Evolutionary conservation across 2,797 vertebrate species (phyloP).

Genomic region (Mallotus villosus): DNA sequence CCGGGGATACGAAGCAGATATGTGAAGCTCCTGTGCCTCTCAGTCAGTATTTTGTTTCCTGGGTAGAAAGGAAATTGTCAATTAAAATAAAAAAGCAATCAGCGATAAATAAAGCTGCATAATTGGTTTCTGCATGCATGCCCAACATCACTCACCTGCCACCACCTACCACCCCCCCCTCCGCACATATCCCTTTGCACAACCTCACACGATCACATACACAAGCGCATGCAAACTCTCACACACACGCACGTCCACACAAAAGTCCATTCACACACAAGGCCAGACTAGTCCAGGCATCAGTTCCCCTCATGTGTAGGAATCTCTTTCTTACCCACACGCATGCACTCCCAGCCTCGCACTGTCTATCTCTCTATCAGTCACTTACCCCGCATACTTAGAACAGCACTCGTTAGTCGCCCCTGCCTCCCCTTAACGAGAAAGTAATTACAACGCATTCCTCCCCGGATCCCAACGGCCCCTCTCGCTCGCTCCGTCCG

Average conservation of each 20-base stretch:
- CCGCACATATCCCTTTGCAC: constrained; percentile 23
- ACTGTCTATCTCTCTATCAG: constrained; percentile 53
- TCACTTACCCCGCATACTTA: constrained; percentile 73
- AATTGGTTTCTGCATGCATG: constrained; percentile 33
- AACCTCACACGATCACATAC: constrained; percentile 48
- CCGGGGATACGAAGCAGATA: constrained; percentile 13
- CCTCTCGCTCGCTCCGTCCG: constrained; percentile 58
- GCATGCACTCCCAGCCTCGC: constrained; percentile 40
- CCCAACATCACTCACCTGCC: constrained; percentile 26
- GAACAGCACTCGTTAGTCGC: constrained; percentile 70
- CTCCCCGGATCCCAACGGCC: constrained; percentile 62
- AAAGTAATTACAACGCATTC: constrained; percentile 75
- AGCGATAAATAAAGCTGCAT: constrained; percentile 34
- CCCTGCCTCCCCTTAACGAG: constrained; percentile 74
- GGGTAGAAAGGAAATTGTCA: constrained; percentile 46
- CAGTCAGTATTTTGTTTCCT: constrained; percentile 34
- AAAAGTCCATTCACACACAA: constrained; percentile 46
- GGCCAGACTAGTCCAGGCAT: constrained; percentile 65
- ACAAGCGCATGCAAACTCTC: constrained; percentile 53
- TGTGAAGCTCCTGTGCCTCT: constrained; percentile 8
- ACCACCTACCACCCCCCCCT: constrained; percentile 16
- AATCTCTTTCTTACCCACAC: constrained; percentile 50
- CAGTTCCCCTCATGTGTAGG: constrained; percentile 55
- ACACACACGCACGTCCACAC: constrained; percentile 34
- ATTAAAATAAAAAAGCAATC: constrained; percentile 52